Base-by-base conservation (phyloP, 1,140 invertebrate species). In the Lasioglossum baleicum region DNA sequence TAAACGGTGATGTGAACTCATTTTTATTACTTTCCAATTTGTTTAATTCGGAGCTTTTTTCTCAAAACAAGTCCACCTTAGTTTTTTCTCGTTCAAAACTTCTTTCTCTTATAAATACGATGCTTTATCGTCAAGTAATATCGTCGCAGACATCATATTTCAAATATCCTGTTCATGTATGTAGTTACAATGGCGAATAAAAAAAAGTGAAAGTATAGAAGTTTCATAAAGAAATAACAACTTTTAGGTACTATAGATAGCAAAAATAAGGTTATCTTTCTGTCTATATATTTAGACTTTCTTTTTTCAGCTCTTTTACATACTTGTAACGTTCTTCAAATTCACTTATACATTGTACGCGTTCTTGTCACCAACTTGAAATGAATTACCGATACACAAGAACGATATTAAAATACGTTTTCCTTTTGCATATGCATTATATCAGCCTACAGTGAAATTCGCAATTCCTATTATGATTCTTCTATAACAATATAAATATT, bases 1-100 rank as follows among this genome's bases (percentile, higher is more conserved):
- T n/a, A 84, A 61, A 42, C 73, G 79, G 20, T 84, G 84, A 48
- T 85, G 73, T 58, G 85, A 87, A 66, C 85, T 86, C 85, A 87
- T 87, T 48, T 68, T 81, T 73, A 2, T 31, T 75, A 53, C n/a
- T 6, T 61, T 44, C 15, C 42, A 5, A 51, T 48, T n/a, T 72
- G 53, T 35, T 17, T 26, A 51, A 26, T 58, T 53, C 7, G 51
- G 31, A 44, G 53, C 7, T 53, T 15, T 3, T 53, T 2, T 40
- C 6, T 7, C 20, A 58, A 58, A 58, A 2, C 17, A 53, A 31
- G 20, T 79, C 35, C n/a, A 13, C 3, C 10, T 35, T 6, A 22
- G 2, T 31, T 53, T 2, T 11, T 26, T 63, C 10, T 26, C 22
- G 15, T 64, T 42, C 7, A 64, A 22, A 56, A 53, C 40, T 0